Base-by-base conservation (phyloP, 37 sponge, comb jelly and placozoan species). In the Aplysina aerophoba region DNA sequence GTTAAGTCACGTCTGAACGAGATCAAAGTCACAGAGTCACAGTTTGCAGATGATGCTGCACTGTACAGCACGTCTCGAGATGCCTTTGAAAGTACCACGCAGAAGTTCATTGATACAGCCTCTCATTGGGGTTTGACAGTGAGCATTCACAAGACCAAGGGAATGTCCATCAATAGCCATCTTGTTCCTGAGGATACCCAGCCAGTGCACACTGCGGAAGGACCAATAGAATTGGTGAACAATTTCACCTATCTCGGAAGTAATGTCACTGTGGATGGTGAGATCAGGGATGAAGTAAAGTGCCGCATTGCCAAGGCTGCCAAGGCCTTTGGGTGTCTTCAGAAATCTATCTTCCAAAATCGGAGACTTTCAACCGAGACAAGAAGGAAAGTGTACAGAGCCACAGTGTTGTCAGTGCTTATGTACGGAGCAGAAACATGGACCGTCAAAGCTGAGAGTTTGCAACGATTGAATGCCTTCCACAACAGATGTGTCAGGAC, bases 41-140 rank as follows among this genome's bases (percentile, higher is more conserved):
- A 84, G 74, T 84, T 84, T 33, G 85, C 85, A 25, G 74, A 53
- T 50, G 74, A 71, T 84, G 39, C 62, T 20, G 83, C 83, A 13
- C 38, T 82, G 65, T 82, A 82, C 24, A 15, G 66, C 16, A 81
- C 60, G 6, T 57, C 81, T 31, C 20, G 81, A n/a, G 67, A 30
- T 15, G 24, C 16, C 20, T 27, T 82, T 13, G 85, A 84, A 62
- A 13, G 21, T 19, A 33, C 54, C 21, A 59, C 73, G 4, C 68
- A 20, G 59, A 36, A 15, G 30, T 71, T 84, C 41, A 74, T 68
- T 20, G 27, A 28, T 24, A 25, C 30, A 68, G 74, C 85, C 17
- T 13, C 53, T 13, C 22, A 39, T 28, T 84, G 74, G 85, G 85
- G 58, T 5, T 36, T 84, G 34, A 67, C 55, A 54, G 85, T 71